Evolutionary conservation across 2,888 invertebrate genomes (phyloP), one percentile per base, ranked within the genome.

Genomic region (Empis stercorea): DNA sequence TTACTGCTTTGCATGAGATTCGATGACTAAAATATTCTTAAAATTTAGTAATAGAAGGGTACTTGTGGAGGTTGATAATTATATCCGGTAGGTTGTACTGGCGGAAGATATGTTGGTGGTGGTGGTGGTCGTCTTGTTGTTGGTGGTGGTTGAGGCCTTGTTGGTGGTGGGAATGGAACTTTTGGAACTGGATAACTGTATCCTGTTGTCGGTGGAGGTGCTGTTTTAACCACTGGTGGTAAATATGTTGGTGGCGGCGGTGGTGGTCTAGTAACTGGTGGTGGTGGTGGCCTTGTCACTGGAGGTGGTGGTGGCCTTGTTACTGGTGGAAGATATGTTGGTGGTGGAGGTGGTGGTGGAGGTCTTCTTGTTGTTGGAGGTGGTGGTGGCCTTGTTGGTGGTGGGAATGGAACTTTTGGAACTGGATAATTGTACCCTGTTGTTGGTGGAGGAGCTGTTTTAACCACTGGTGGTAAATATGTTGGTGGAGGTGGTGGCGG

Each of bases 271-370:
- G 49, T 14, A 7, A 23, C 32, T n/a, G 43, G 42, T 11, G 43
- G 17, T n/a, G 39, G 47, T 27, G 55, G 57, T 23, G 57, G 50
- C 34, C 56, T 56, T 27, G 38, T 23, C 3, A 58, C 57, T 9
- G 45, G 30, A 4, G 48, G 39, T 9, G 13, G 11, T n/a, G 23
- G 42, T 34, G 41, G 48, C 30, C 48, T 34, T 27, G 48, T 10
- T 44, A 52, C 50, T 43, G 51, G 49, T 52, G 50, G 5, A 56
- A 13, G 50, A 3, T 50, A 51, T 15, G 51, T 47, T n/a, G 53
- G 51, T n/a, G 50, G 45, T 1, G 47, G 45, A 37, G 43, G 58
- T 10, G 56, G 54, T 7, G 48, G 51, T 30, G 50, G 52, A 10
- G 44, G 52, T 9, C 52, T 51, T 4, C 52, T 51, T 23, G 50